Conservation (phyloP, 2,888 invertebrate species). For the Heliconius cydno region DNA sequence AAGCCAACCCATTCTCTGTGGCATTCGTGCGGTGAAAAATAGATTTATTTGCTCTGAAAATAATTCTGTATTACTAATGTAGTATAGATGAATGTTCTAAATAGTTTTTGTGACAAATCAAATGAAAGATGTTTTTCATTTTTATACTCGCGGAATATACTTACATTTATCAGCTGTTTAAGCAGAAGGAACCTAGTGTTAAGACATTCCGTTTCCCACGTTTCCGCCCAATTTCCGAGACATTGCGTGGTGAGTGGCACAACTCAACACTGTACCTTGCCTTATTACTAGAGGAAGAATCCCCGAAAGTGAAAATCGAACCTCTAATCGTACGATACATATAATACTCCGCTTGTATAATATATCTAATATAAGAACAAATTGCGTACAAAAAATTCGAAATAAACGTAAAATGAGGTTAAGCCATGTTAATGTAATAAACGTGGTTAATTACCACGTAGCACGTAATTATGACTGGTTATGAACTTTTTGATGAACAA, state of each 20-base stretch:
- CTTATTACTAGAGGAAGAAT: no score
- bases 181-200: not conserved
- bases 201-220: not conserved
- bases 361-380: not conserved
- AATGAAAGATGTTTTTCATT: not conserved
- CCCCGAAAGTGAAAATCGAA: no score
- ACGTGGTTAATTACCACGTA: constrained; percentile 11
- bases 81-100: not conserved
- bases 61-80: not conserved
- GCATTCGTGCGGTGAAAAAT: not conserved
- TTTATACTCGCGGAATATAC: not conserved
- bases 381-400: not conserved
- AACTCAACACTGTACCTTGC: not conserved
- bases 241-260: not conserved
- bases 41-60: not conserved
- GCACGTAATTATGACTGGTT: constrained; percentile 24
- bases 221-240: not conserved
- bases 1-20: not conserved
- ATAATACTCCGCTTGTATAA: not conserved
- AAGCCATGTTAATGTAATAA: constrained; percentile 14
- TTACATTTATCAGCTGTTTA: not conserved
- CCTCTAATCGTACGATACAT: no score
- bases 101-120: not conserved
- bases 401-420: not conserved
- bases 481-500: constrained; percentile 28